Evolutionary conservation across 2,113 vertebrate genomes (phyloP), one percentile per base, ranked within the genome.

Genomic region (Anolis sagrei): DNA sequence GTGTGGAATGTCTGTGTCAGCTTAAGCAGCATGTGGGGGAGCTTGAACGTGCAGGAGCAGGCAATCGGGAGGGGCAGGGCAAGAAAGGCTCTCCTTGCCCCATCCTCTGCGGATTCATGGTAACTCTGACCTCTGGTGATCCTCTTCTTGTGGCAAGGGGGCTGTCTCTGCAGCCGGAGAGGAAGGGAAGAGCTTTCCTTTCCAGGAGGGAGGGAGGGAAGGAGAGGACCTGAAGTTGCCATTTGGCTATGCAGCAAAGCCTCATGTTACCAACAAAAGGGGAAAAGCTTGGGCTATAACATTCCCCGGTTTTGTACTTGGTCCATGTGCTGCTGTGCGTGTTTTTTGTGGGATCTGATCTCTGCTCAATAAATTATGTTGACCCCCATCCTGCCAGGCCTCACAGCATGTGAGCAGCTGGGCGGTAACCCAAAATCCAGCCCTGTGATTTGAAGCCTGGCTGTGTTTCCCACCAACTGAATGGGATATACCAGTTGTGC

Each of bases 1-100:
- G 75, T 79, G 86, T 83, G 76, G 69, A 72, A 87, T 74, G 81
- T 79, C 69, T 78, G 81, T 78, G 86, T 74, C 81, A 79, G 76
- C 61, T 83, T 83, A 73, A 79, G 75, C 76, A 64, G 81, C 39
- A n/a, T 79, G 68, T 79, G 86, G 76, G 86, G 54, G 66, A 73
- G 68, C 74, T 49, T 13, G 25, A 79, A 54, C 70, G 25, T n/a
- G 76, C 69, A 36, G 69, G 58, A 87, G 81, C 86, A 75, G 81
- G 81, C 81, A 51, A 51, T 21, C 5, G 48, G 32, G 14, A 7
- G 58, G 27, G 23, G 49, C 74, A 69, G 72, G 54, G 76, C 48
- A 76, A 36, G 68, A 66, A 61, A 66, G 0, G 11, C 58, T 83
- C 66, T 39, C 69, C 69, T 79, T 83, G 76, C 69, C 76, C 81